Percentiles rank a stretch among this genome's conserved stretches.
These are phyloP conservation scores for Trypoxylus dichotomus DNA, from an alignment of 1,140 invertebrate genomes.

Conservation along the genomic window DNA sequence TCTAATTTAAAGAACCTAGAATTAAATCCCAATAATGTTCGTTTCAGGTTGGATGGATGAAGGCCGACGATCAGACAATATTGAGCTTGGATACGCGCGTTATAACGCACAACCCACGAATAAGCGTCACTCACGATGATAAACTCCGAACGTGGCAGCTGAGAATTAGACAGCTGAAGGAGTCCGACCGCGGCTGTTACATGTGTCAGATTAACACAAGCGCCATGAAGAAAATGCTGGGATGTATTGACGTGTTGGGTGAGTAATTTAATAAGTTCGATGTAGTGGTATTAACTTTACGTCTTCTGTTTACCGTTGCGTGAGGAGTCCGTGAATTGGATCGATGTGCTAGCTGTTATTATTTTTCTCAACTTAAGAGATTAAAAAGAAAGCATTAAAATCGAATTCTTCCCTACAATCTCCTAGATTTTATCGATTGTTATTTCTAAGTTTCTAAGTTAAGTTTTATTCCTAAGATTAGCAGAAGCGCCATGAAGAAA, in stretches of 20 bases:
- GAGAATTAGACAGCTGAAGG: conserved; percentile 71
- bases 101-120: conserved; percentile 85
- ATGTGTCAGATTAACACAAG: conserved; percentile 89
- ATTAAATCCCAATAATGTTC: conserved; percentile 27
- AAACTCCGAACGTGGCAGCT: conserved; percentile 75
- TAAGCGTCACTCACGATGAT: conserved; percentile 69
- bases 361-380: too few relatives aligned
- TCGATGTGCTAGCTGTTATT: too few relatives aligned
- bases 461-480: too few relatives aligned
- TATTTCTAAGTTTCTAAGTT: too few relatives aligned
- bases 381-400: too few relatives aligned
- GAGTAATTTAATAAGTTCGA: conserved; percentile 43
- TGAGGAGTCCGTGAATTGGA: too few relatives aligned
- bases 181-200: conserved; percentile 76
- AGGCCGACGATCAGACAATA: conserved; percentile 86
- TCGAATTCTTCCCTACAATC: too few relatives aligned
- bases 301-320: background rate
- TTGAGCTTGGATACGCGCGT: conserved; percentile 81
- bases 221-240: conserved; percentile 84
- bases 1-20: too few relatives aligned
- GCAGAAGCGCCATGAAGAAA: conserved; percentile 86
- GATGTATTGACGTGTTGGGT: conserved; percentile 88
- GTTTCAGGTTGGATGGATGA: conserved; percentile 87
- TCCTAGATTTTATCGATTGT: too few relatives aligned
- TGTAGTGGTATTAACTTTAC: background rate